These are phyloP conservation scores for Anguilla rostrata DNA, from an alignment of 2,113 vertebrate genomes.

Conservation along the genomic window DNA sequence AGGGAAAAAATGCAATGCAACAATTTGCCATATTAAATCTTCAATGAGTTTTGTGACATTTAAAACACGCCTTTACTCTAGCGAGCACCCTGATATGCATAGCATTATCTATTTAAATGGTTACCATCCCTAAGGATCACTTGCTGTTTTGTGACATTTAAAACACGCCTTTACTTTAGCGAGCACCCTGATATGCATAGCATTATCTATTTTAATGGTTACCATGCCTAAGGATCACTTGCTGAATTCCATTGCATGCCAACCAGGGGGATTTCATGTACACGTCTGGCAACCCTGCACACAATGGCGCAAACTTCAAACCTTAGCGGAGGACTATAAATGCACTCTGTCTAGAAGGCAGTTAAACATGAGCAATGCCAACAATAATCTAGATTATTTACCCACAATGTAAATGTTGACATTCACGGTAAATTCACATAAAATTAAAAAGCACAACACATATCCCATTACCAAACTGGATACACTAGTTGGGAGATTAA, in stretches of 20 bases:
- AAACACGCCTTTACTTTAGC: too few species aligned
- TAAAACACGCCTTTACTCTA: too few species aligned
- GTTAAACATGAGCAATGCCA: background rate
- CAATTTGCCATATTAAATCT: too few species aligned
- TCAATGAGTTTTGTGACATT: too few species aligned
- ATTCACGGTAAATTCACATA: background rate
- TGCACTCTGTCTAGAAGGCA: background rate
- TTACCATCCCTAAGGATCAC: background rate
- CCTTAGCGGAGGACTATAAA: background rate
- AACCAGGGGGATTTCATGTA: too few species aligned
- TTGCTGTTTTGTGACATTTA: background rate
- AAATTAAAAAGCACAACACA: background rate
- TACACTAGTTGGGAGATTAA: background rate
- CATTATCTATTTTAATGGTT: too few species aligned
- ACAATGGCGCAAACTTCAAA: background rate
- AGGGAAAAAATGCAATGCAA: too few species aligned
- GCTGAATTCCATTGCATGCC: background rate
- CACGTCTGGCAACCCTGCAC: background rate
- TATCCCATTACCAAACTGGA: background rate
- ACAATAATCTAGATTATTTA: background rate
- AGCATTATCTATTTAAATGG: too few species aligned
- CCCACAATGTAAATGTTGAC: background rate
- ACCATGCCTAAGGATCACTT: background rate
- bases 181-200: too few species aligned
- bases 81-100: too few species aligned